phyloP scores from a whole-genome alignment of 2,113 vertebrate genomes.

The Harpagus bidentatus region DNA sequence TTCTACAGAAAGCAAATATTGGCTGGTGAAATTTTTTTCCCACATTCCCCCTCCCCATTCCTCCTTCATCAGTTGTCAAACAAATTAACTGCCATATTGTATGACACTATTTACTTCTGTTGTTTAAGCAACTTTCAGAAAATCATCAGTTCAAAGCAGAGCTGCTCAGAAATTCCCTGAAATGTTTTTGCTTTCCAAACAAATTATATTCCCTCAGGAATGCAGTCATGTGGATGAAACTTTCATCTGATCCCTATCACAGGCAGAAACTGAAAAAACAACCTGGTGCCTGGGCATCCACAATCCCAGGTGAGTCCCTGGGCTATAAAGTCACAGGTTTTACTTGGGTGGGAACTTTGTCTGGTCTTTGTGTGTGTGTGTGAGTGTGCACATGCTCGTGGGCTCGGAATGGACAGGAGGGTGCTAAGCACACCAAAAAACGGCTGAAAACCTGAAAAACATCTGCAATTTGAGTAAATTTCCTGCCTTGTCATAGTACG shows the following conservation, averaged over 20 bases:
- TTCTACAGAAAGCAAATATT: background rate
- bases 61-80: background rate
- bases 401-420: background rate
- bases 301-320: background rate
- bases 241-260: background rate
- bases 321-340: background rate
- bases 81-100: background rate
- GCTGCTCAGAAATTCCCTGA: background rate
- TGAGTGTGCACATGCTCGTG: too few species aligned
- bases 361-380: background rate
- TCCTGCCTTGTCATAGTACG: background rate
- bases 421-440: background rate
- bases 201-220: background rate
- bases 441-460: background rate
- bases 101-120: background rate
- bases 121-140: background rate
- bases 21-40: background rate
- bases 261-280: background rate
- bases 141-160: background rate
- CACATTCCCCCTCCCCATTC: background rate
- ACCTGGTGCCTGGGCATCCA: fast-evolving
- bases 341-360: background rate
- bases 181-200: background rate
- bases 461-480: background rate
- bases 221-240: background rate